Conservation (phyloP, 2,797 vertebrate species). For the Pseudotriccus pelzelni region DNA sequence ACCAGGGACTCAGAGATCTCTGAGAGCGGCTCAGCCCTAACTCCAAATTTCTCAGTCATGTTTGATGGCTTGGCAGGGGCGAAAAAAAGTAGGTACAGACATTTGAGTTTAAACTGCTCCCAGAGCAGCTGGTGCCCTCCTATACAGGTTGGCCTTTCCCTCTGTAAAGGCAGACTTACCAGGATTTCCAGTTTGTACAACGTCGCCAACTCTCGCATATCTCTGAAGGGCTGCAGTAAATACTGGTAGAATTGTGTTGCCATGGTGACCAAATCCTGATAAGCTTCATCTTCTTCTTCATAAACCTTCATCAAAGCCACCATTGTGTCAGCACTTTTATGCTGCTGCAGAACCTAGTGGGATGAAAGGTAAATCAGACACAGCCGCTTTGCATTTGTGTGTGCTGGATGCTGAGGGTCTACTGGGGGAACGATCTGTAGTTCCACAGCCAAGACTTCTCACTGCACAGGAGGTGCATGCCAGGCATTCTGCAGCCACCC, state of each 20-base stretch:
- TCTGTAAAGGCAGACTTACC: slow-evolving; percentile 75
- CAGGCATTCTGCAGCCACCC: neutral
- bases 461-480: neutral
- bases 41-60: neutral
- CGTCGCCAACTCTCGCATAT: slow-evolving; percentile 91
- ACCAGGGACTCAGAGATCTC: neutral
- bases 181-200: slow-evolving; percentile 91
- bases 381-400: neutral
- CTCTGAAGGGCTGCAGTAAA: slow-evolving; percentile 92
- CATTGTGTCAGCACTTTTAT: slow-evolving; percentile 82
- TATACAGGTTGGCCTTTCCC: neutral
- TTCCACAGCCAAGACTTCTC: neutral
- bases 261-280: slow-evolving; percentile 86
- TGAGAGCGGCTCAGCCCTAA: neutral
- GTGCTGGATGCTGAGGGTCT: neutral
- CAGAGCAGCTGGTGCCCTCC: neutral
- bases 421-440: neutral
- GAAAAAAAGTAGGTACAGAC: neutral
- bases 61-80: neutral
- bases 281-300: slow-evolving; percentile 87
- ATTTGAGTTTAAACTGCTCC: neutral
- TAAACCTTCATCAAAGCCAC: slow-evolving; percentile 88
- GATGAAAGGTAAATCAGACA: slow-evolving; percentile 42
- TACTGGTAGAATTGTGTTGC: slow-evolving; percentile 93
- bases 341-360: slow-evolving; percentile 84